These are phyloP conservation scores for Reticulitermes lucifugus DNA, from an alignment of 2,888 invertebrate genomes.

Conservation along the genomic window DNA sequence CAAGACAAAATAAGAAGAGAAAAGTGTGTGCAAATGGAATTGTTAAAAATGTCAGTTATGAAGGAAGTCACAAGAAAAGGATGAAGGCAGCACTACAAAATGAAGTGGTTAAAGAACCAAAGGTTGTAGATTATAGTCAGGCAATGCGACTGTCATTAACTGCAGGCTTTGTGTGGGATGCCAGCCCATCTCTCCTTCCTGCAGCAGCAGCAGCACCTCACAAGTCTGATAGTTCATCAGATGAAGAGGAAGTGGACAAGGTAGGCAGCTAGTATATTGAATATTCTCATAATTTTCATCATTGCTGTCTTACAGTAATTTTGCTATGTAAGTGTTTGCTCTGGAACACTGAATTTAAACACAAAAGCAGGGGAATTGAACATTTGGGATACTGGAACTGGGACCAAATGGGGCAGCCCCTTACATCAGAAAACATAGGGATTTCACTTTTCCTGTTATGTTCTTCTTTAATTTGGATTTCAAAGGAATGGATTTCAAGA, in stretches of 20 bases:
- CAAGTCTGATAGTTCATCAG: background rate
- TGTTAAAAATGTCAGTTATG: background rate
- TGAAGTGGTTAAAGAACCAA: background rate
- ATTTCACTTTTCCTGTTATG: too few species aligned
- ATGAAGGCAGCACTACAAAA: background rate
- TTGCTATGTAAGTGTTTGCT: too few species aligned
- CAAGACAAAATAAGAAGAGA: background rate
- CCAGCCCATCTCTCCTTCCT: slow-evolving; percentile 40
- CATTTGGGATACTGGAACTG: too few species aligned
- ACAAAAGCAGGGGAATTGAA: too few species aligned
- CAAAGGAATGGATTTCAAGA: too few species aligned
- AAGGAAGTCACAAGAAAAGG: background rate
- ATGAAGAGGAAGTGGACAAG: slow-evolving; percentile 37
- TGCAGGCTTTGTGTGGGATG: slow-evolving; percentile 48
- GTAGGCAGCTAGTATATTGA: background rate
- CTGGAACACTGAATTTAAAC: too few species aligned
- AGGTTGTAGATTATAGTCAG: background rate
- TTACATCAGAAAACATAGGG: too few species aligned
- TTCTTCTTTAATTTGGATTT: too few species aligned
- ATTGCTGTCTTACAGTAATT: background rate
- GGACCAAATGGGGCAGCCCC: too few species aligned
- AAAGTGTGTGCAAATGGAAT: background rate
- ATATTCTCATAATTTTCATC: background rate
- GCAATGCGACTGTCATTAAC: background rate
- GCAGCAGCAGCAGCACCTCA: background rate